A percentile compares a stretch with the other conserved stretches of the same genome.
Evolutionary conservation across 1,140 invertebrate genomes (phyloP).

Genomic region (Drosophila santomea): DNA sequence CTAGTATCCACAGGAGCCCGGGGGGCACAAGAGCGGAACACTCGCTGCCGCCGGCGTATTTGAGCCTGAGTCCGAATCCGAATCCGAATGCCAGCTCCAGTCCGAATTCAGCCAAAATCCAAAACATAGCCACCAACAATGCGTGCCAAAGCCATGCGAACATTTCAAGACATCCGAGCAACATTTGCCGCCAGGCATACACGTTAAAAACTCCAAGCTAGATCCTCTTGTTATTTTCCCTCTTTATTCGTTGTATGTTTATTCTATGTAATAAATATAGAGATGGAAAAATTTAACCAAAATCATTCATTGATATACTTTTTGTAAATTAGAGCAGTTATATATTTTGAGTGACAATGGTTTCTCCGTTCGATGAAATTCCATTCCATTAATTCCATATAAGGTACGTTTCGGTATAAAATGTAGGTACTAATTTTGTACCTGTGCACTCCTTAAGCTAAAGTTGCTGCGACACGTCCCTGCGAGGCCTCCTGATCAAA

Average conservation of each 20-base stretch:
- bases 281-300: too few species aligned
- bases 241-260: too few species aligned
- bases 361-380: too few species aligned
- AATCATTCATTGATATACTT: too few species aligned
- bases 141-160: conserved; percentile 50
- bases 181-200: conserved; percentile 19
- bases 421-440: background rate
- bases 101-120: conserved; percentile 31
- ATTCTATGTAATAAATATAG: too few species aligned
- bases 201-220: background rate
- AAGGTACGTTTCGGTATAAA: too few species aligned
- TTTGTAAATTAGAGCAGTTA: background rate
- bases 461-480: conserved; percentile 38
- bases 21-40: conserved; percentile 30
- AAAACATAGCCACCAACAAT: conserved; percentile 51
- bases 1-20: conserved; percentile 5
- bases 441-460: conserved; percentile 21
- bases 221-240: background rate
- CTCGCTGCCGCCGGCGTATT: conserved; percentile 33
- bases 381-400: too few species aligned
- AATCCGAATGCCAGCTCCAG: conserved; percentile 4
- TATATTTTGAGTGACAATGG: background rate
- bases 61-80: conserved; percentile 7
- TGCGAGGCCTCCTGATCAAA: conserved; percentile 44
- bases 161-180: conserved; percentile 45